These are phyloP conservation scores for Coenonympha arcania DNA, from an alignment of 2,888 invertebrate genomes.

Conservation along the genomic window DNA sequence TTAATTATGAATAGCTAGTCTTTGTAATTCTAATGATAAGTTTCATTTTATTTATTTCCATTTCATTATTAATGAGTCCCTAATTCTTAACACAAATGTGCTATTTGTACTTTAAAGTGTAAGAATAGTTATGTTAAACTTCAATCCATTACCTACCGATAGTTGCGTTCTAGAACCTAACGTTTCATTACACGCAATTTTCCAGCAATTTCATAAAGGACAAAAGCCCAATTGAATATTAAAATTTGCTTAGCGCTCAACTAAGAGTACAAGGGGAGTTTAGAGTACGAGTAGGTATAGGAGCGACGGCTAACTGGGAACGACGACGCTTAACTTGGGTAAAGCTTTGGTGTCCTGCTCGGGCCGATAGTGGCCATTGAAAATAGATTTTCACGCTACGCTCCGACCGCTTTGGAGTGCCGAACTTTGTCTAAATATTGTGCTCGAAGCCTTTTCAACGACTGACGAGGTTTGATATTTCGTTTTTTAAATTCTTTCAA, in stretches of 20 bases:
- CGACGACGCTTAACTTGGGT: slow-evolving; percentile 62
- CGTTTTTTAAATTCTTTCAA: neutral
- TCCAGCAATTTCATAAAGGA: slow-evolving; percentile 32
- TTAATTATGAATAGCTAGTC: too few relatives aligned
- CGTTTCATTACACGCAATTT: slow-evolving; percentile 31
- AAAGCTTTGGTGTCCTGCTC: slow-evolving; percentile 66
- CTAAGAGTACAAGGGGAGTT: slow-evolving; percentile 57
- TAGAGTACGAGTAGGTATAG: slow-evolving; percentile 42
- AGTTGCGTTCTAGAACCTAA: slow-evolving; percentile 9
- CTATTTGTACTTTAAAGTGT: neutral
- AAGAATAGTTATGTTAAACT: neutral
- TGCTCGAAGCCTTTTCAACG: slow-evolving; percentile 10
- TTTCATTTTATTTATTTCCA: too few relatives aligned
- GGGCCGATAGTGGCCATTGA: slow-evolving; percentile 71
- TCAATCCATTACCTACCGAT: neutral
- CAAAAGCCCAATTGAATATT: slow-evolving; percentile 70
- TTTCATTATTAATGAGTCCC: too few relatives aligned
- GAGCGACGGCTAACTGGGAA: slow-evolving; percentile 61
- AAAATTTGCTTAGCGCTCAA: slow-evolving; percentile 69
- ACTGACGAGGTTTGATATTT: neutral
- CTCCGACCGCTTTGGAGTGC: slow-evolving; percentile 51
- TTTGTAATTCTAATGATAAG: too few relatives aligned
- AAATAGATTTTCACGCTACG: slow-evolving; percentile 73
- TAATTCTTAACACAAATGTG: neutral
- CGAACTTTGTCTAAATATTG: slow-evolving; percentile 63